Conservation (phyloP, 2,797 vertebrate genomes). For the Semaprochilodus insignis region DNA sequence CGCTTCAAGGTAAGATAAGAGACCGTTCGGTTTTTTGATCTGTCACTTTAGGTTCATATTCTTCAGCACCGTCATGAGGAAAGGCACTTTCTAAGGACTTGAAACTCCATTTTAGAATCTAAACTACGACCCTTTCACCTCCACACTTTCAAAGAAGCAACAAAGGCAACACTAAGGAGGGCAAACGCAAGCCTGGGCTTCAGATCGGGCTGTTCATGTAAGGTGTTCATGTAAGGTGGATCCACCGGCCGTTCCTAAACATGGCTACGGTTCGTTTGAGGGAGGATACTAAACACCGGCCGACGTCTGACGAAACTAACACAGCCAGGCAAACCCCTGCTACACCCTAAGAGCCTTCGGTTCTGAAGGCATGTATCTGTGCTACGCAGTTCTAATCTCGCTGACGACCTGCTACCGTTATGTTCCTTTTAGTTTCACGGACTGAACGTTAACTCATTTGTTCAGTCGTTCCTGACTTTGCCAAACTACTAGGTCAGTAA, state of each 20-base stretch:
- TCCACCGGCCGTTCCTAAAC: background rate
- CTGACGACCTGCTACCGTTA: constrained; percentile 8
- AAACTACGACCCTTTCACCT: constrained; percentile 23
- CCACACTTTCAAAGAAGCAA: constrained; percentile 35
- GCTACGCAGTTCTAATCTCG: constrained; percentile 17
- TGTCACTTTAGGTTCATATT: constrained; percentile 73
- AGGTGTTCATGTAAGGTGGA: too few relatives aligned
- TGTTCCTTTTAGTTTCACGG: background rate
- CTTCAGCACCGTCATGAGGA: constrained; percentile 95
- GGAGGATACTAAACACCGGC: background rate
- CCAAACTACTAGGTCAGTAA: background rate
- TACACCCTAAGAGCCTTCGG: constrained; percentile 67
- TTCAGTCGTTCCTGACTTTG: background rate
- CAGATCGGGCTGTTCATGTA: too few relatives aligned
- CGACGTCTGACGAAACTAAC: constrained; percentile 54
- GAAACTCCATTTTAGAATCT: constrained; percentile 66
- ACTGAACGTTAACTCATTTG: background rate
- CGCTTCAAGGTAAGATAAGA: constrained; percentile 76
- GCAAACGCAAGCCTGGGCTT: background rate
- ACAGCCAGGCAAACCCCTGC: constrained; percentile 54
- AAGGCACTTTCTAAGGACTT: constrained; percentile 97
- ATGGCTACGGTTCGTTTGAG: background rate
- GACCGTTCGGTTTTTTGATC: constrained; percentile 61
- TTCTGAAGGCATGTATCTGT: constrained; percentile 23
- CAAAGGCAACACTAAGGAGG: constrained; percentile 39